Conservation (phyloP, 1,140 invertebrate genomes). For the Phymorhynchus buccinoides region DNA sequence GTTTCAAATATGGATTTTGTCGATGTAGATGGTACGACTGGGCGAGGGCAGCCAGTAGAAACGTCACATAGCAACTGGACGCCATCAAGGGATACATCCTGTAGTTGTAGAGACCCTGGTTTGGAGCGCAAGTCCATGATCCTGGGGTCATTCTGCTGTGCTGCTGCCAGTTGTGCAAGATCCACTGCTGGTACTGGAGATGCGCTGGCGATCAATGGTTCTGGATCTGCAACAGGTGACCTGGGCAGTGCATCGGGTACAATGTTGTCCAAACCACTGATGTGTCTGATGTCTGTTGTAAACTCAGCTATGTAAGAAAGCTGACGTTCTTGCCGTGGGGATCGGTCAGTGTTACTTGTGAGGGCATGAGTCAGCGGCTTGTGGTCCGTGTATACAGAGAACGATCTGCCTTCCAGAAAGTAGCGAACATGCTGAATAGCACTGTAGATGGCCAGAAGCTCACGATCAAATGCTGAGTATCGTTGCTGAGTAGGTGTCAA, state of each 20-base stretch:
- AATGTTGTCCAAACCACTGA: not conserved
- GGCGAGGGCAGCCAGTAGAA: not conserved
- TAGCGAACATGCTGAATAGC: not conserved
- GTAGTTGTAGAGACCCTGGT: not conserved
- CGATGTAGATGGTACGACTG: not conserved
- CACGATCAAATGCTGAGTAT: not conserved
- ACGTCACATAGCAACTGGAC: not conserved
- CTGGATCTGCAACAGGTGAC: not conserved
- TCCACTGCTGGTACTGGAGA: not conserved
- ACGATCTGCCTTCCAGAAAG: not conserved
- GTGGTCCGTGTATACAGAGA: conserved; percentile 4
- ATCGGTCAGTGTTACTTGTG: not conserved
- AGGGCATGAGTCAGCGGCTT: conserved; percentile 12
- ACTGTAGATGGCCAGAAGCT: not conserved
- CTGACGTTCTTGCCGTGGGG: conserved; percentile 10
- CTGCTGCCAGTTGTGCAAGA: conserved; percentile 1
- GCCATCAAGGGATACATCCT: not conserved
- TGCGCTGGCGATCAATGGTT: not conserved
- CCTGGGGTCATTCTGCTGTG: not conserved
- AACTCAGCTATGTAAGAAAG: conserved; percentile 20
- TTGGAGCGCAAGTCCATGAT: not conserved
- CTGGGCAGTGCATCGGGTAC: not conserved
- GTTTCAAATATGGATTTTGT: too few species aligned
- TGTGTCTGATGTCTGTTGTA: conserved; percentile 16
- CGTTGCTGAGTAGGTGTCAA: not conserved